Conservation (phyloP, 2,797 vertebrate species). For the Myiotriccus ornatus region DNA sequence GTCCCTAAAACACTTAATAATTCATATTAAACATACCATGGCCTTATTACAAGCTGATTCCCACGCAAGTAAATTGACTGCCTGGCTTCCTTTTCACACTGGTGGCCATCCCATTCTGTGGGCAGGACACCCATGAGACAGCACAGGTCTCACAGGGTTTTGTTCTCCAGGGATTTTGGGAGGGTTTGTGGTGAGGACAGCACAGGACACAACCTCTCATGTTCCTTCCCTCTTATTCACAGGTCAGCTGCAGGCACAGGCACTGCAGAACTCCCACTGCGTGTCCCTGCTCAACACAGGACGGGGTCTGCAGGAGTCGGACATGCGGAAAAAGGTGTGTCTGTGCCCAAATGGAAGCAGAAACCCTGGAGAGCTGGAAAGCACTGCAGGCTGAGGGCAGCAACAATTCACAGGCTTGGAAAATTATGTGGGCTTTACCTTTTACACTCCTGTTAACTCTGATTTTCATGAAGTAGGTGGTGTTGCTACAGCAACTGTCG, state of each 20-base stretch:
- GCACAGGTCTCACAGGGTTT: not conserved
- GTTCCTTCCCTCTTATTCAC: not conserved
- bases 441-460: constrained; percentile 67
- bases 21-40: not conserved
- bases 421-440: constrained; percentile 66
- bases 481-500: constrained; percentile 80
- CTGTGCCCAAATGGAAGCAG: not conserved
- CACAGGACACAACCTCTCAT: not conserved
- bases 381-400: constrained; percentile 49
- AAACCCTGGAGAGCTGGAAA: not conserved
- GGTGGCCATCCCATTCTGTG: not conserved
- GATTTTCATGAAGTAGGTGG: constrained; percentile 74
- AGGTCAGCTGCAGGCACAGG: not conserved
- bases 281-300: not conserved
- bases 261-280: not conserved
- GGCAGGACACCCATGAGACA: not conserved
- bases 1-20: not conserved
- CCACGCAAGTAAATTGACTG: not conserved
- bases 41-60: not conserved
- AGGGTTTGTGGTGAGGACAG: not conserved
- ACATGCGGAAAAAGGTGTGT: not conserved
- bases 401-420: constrained; percentile 30
- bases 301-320: not conserved
- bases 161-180: not conserved
- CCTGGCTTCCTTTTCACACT: not conserved